Base-by-base conservation (phyloP, 64 coral and sea anemone genomes). In the Platygyra sinensis region DNA sequence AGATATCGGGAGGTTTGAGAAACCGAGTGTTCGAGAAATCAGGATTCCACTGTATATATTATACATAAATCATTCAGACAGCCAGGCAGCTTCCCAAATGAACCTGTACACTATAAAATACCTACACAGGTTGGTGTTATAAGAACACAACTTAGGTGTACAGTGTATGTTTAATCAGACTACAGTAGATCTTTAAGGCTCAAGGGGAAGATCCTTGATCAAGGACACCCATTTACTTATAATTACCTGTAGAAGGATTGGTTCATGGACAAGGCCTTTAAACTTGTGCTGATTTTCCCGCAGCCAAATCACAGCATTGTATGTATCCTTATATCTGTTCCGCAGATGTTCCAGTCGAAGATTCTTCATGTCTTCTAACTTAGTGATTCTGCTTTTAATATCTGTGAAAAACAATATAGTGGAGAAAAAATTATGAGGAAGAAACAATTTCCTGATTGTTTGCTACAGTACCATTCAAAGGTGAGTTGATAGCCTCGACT, bases 231-330 rank as follows among this genome's bases (percentile, higher is more conserved):
- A 46, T 30, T 2, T 18, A 13, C 80, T 95, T 80, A n/a, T n/a
- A n/a, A n/a, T n/a, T n/a, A 87, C 96, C 93, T 90, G 89, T 12
- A 98, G 90, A 60, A 98, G 80, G 28, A 95, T 95, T 8, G 96
- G 93, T 74, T 98, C 94, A 93, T 95, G 91, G 17, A 98, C 89
- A 39, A 83, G 87, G 2, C 74, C 60, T 8, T 72, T 82, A 80
- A 98, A 98, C 65, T 69, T 93, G 72, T 98, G 63, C 78, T 95
- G 87, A 67, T 98, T 98, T 73, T 85, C 94, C 46, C 96, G 80
- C 14, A 98, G 88, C 96, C 96, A 98, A 77, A 98, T 93, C 10
- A 98, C 94, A 63, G 96, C 96, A 93, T 98, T 98, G 50, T 95
- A 98, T 14, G 96, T 98, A 59, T 98, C 96, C 38, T 73, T 80